Evolutionary conservation across 2,888 invertebrate species (phyloP).

Genomic region (Cataglyphis livida): DNA sequence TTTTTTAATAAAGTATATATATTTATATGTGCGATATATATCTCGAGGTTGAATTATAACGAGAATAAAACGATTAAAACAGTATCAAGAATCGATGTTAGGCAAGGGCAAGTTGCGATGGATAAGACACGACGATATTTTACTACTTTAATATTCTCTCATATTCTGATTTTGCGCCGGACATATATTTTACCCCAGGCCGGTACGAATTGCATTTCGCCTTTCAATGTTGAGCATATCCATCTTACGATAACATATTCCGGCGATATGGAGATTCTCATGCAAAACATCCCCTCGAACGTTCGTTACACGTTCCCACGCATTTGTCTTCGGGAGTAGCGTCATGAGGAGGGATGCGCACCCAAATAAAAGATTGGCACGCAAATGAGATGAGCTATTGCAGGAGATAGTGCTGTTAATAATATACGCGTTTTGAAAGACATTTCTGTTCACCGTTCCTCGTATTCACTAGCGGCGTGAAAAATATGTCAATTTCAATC

Average conservation of each 20-base stretch:
- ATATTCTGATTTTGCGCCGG: conserved; percentile 23
- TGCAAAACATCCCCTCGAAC: conserved; percentile 42
- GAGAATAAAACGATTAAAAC: not conserved
- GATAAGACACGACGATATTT: not conserved
- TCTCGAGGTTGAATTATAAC: conserved; percentile 23
- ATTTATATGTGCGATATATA: not conserved
- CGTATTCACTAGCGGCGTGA: not conserved
- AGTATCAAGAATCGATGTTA: not conserved
- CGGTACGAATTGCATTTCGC: conserved; percentile 48
- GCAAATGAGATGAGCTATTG: conserved; percentile 34
- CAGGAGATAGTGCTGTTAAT: not conserved
- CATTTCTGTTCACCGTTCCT: not conserved
- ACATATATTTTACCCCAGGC: conserved; percentile 29
- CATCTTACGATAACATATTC: conserved; percentile 52
- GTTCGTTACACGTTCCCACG: conserved; percentile 41
- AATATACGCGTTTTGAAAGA: not conserved
- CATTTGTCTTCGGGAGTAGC: conserved; percentile 33
- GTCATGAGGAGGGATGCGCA: conserved; percentile 14
- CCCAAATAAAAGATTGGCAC: conserved; percentile 7
- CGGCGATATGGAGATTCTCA: conserved; percentile 46
- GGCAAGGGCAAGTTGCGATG: not conserved
- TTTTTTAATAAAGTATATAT: conserved; percentile 13
- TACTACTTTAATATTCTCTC: conserved; percentile 40
- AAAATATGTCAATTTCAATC: not conserved
- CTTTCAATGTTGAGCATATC: conserved; percentile 49